Conservation (phyloP, 2,797 vertebrate genomes). For the Trematomus bernacchii region DNA sequence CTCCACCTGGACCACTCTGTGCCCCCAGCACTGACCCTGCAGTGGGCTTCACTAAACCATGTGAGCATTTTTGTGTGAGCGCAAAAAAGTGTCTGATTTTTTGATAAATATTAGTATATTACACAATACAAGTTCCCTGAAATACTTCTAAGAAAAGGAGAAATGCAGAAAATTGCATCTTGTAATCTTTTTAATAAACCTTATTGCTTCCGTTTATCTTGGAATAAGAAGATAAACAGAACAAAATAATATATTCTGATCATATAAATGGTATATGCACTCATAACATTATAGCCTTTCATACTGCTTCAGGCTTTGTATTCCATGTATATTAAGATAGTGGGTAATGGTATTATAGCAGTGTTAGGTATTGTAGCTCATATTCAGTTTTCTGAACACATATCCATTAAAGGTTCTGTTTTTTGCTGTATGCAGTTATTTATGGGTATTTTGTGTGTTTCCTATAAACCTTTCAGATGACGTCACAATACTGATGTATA, state of each 20-base stretch:
- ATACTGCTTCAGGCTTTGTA: neutral
- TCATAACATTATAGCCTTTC: constrained; percentile 2
- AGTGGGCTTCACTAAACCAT: neutral
- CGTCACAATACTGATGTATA: neutral
- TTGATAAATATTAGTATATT: neutral
- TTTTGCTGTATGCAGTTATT: constrained; percentile 2
- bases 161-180: neutral
- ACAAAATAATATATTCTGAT: neutral
- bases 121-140: neutral
- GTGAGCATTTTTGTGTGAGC: neutral
- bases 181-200: neutral
- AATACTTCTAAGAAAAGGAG: neutral
- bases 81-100: neutral
- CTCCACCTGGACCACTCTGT: neutral
- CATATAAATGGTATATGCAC: neutral
- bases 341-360: neutral
- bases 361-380: neutral
- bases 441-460: neutral
- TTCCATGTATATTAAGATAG: constrained; percentile 11
- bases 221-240: neutral
- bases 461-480: neutral
- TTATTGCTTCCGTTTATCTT: neutral
- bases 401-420: neutral
- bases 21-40: neutral
- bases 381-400: neutral